phyloP scores from a whole-genome alignment of 1,140 invertebrate species.

The Neomicropteryx cornuta region DNA sequence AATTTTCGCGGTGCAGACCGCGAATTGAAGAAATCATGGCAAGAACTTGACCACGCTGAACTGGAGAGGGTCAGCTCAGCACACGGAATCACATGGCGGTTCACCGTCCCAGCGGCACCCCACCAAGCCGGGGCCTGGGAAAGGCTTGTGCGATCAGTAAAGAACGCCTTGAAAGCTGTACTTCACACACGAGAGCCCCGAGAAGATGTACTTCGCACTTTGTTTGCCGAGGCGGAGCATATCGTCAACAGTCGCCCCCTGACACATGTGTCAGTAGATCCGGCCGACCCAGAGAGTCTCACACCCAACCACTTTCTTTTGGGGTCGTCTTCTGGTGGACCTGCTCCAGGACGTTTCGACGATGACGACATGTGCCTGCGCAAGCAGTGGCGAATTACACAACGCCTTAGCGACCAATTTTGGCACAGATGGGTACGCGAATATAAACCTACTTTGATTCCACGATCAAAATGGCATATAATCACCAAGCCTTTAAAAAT shows the following conservation, averaged over 20 bases:
- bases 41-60: slow-evolving; percentile 4
- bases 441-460: slow-evolving; percentile 8
- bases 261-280: slow-evolving; percentile 11
- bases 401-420: slow-evolving; percentile 8
- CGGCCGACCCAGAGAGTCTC: slow-evolving; percentile 13
- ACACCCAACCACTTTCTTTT: slow-evolving; percentile 19
- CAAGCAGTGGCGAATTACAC: slow-evolving; percentile 9
- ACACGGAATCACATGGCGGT: slow-evolving; percentile 13
- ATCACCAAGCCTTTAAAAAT: slow-evolving; percentile 6
- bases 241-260: slow-evolving; percentile 13
- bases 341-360: neutral
- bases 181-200: slow-evolving; percentile 8
- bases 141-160: slow-evolving; percentile 12
- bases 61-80: slow-evolving; percentile 3
- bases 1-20: slow-evolving; percentile 20
- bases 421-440: slow-evolving; percentile 11
- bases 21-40: slow-evolving; percentile 12
- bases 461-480: slow-evolving; percentile 13
- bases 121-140: slow-evolving; percentile 21
- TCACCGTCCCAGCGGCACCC: slow-evolving; percentile 17
- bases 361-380: slow-evolving; percentile 1
- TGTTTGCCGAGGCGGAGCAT: slow-evolving; percentile 14
- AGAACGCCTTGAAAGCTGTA: slow-evolving; percentile 8
- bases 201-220: slow-evolving; percentile 12
- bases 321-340: slow-evolving; percentile 4